phyloP scores from a whole-genome alignment of 2,888 invertebrate species.

The Eustalomyia histrio region DNA sequence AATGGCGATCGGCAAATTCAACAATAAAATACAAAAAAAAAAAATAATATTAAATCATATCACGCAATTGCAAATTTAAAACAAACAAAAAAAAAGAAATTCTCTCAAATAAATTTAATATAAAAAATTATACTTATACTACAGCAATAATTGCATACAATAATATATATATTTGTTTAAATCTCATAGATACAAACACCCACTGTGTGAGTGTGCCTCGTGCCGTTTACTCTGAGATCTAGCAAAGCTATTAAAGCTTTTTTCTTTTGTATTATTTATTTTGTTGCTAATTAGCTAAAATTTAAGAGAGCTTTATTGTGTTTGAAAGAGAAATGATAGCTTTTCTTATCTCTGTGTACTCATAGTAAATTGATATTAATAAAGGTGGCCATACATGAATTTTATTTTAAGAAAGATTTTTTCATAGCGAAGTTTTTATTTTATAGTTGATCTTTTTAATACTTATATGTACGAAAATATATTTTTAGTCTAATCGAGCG shows the following conservation, averaged over 20 bases:
- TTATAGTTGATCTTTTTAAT: too few species aligned
- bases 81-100: conserved; percentile 33
- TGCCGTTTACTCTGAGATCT: neutral
- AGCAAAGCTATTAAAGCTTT: conserved; percentile 5
- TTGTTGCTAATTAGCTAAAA: neutral
- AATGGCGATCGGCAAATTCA: conserved; percentile 58
- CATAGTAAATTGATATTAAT: neutral
- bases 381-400: neutral
- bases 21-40: conserved; percentile 17
- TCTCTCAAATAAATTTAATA: conserved; percentile 34
- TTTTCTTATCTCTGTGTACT: conserved; percentile 12
- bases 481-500: too few species aligned
- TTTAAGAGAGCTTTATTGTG: neutral
- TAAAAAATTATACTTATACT: conserved; percentile 1
- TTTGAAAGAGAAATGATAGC: neutral
- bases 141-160: neutral
- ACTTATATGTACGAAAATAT: too few species aligned
- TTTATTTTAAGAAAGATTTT: too few species aligned
- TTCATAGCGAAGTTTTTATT: too few species aligned
- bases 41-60: conserved; percentile 18
- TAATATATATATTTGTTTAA: neutral
- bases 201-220: neutral
- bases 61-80: conserved; percentile 58
- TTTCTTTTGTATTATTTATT: neutral
- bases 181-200: conserved; percentile 21